Conservation (phyloP, 1,140 invertebrate genomes). For the Olivierus martensii region DNA sequence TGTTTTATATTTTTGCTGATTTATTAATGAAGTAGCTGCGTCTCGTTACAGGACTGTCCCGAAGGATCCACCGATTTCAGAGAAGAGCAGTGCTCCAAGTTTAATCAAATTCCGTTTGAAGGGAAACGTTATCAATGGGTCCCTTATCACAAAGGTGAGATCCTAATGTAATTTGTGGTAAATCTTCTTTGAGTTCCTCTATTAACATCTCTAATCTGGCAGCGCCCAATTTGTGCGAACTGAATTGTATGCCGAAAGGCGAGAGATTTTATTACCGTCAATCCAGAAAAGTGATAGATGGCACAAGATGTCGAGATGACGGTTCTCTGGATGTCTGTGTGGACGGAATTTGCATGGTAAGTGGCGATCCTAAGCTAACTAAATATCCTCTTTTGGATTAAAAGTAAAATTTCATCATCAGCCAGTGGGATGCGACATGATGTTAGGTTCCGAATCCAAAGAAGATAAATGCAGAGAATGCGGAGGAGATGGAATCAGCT, state of each 20-base stretch:
- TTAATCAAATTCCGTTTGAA: conserved; percentile 57
- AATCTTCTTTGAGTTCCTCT: too few relatives aligned
- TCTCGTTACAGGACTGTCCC: conserved; percentile 51
- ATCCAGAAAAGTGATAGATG: conserved; percentile 68
- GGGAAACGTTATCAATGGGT: conserved; percentile 31
- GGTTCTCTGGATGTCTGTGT: conserved; percentile 71
- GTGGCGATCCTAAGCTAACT: conserved; percentile 9
- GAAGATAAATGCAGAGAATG: conserved; percentile 90
- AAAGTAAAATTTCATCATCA: conserved; percentile 25
- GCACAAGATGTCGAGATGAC: conserved; percentile 72
- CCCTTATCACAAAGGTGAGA: conserved; percentile 55
- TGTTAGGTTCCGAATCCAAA: conserved; percentile 68
- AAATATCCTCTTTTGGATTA: conserved; percentile 2
- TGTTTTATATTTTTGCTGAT: too few relatives aligned
- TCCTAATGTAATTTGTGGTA: too few relatives aligned
- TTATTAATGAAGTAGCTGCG: too few relatives aligned
- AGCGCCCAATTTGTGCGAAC: conserved; percentile 75
- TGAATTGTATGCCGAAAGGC: conserved; percentile 86
- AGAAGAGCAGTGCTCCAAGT: conserved; percentile 67
- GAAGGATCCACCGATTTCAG: conserved; percentile 61
- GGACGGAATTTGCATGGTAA: conserved; percentile 75
- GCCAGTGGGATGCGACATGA: conserved; percentile 89
- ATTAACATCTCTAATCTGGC: too few relatives aligned
- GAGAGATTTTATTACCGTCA: conserved; percentile 87
- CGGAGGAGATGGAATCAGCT: conserved; percentile 53